phyloP scores from a whole-genome alignment of 2,113 vertebrate species.

The Varanus salvator region DNA sequence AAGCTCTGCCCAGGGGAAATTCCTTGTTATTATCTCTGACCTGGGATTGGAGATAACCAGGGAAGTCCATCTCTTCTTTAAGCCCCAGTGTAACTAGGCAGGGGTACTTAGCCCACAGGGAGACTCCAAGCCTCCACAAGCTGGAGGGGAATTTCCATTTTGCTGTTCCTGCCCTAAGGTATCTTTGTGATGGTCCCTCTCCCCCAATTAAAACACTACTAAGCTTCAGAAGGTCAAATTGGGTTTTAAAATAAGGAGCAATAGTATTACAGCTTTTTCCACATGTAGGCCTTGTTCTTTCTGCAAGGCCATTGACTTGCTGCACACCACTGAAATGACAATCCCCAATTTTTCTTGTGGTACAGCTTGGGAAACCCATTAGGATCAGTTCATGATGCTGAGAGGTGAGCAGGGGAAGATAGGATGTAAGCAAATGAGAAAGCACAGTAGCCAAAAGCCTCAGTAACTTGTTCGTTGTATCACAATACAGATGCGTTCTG shows the following conservation, averaged over 20 bases:
- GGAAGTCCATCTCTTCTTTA: too few species aligned
- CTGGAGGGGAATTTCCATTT: too few species aligned
- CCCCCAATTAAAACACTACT: neutral
- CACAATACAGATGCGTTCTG: neutral
- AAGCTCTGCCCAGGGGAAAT: too few species aligned
- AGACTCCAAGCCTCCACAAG: too few species aligned
- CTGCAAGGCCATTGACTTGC: neutral
- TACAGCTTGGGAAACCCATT: accelerated
- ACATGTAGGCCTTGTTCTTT: neutral
- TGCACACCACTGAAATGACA: neutral
- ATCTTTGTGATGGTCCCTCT: neutral
- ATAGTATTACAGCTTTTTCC: neutral
- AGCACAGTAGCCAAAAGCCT: neutral
- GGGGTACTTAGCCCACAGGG: too few species aligned
- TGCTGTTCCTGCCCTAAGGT: too few species aligned
- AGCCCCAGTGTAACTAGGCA: too few species aligned
- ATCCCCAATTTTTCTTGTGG: neutral
- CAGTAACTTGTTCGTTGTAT: neutral
- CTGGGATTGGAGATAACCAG: too few species aligned
- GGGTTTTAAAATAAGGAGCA: too few species aligned
- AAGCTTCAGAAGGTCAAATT: too few species aligned
- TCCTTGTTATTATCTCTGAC: too few species aligned
- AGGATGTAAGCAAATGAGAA: neutral
- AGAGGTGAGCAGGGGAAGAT: neutral
- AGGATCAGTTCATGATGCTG: constrained; percentile 13